Evolutionary conservation across 64 coral and sea anemone species (phyloP), one percentile per base, ranked within the genome.

Genomic region (Montipora sp.): DNA sequence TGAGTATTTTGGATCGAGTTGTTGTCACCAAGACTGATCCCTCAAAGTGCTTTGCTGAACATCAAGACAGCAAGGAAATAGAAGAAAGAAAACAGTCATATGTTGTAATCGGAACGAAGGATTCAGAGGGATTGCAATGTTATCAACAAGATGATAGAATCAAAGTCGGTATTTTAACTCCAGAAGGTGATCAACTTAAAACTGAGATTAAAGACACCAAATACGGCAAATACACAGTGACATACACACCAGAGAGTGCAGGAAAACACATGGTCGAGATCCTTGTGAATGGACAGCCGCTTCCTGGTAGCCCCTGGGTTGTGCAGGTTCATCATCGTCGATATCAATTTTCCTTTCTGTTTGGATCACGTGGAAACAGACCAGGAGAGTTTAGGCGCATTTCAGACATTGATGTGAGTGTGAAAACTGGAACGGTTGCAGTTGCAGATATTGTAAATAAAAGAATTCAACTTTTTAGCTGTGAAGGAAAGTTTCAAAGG

Each of bases 381-480:
- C 75, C 12, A 51, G 18, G 48, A 16, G 51, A 89, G 19, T 50
- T 87, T 6, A 48, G 61, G 1, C 59, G 16, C 5, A 51, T 74
- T 3, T 18, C 16, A 11, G 51, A 49, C n/a, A 60, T 89, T 53
- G 79, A 12, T 9, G 48, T 81, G 57, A 78, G 73, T 89, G 51
- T 77, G 7, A 48, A 45, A 44, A 60, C 19, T 65, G 55, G 87
- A 59, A 75, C 59, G 18, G 77, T 89, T 44, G 87, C 74, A 3
- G 48, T 77, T 22, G 53, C 72, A 24, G 87, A 89, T 16, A 14
- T 47, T n/a, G 59, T 60, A 7, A 77, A 77, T 18, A n/a, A 74
- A n/a, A 48, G 87, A 76, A 49, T 89, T 0, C 72, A 89, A 71
- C 24, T 78, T 12, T 89, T 89, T 58, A 23, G 57, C 63, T 43